Evolutionary conservation across 2,888 invertebrate species (phyloP).

Genomic region (Eupelmus urozonus): DNA sequence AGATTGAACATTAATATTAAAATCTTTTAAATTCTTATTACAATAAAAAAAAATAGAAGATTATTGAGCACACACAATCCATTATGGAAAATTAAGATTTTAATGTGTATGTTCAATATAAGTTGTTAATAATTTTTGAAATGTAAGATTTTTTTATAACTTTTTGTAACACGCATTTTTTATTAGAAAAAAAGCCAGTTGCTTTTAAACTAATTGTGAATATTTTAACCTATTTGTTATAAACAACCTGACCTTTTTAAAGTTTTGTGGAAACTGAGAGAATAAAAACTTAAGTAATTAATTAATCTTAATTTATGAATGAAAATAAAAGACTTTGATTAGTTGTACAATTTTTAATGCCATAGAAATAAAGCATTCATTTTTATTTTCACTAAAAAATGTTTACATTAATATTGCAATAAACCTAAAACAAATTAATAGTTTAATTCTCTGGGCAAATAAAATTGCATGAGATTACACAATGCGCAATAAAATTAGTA

Average conservation of each 20-base stretch:
- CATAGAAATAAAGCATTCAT: constrained; percentile 46
- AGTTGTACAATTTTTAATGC: constrained; percentile 20
- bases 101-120: constrained; percentile 23
- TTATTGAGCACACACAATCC: background rate
- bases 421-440: constrained; percentile 42
- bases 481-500: constrained; percentile 43
- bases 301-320: background rate
- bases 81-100: constrained; percentile 7
- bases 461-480: constrained; percentile 44
- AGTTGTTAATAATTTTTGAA: constrained; percentile 30
- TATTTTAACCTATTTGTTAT: constrained; percentile 20
- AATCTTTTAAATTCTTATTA: constrained; percentile 5
- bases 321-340: background rate
- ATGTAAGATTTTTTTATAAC: constrained; percentile 18
- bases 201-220: constrained; percentile 1
- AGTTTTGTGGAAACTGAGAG: constrained; percentile 4
- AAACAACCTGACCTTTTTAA: background rate
- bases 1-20: constrained; percentile 6
- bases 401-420: constrained; percentile 55
- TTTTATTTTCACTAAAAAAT: constrained; percentile 57
- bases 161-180: constrained; percentile 38
- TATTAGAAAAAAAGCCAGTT: constrained; percentile 18
- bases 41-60: constrained; percentile 2
- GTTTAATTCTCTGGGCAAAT: constrained; percentile 47
- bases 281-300: background rate